A percentile compares a stretch with the other conserved stretches of the same genome.
phyloP scores from a whole-genome alignment of 1,140 invertebrate species.

The Brachionus paranguensis region DNA sequence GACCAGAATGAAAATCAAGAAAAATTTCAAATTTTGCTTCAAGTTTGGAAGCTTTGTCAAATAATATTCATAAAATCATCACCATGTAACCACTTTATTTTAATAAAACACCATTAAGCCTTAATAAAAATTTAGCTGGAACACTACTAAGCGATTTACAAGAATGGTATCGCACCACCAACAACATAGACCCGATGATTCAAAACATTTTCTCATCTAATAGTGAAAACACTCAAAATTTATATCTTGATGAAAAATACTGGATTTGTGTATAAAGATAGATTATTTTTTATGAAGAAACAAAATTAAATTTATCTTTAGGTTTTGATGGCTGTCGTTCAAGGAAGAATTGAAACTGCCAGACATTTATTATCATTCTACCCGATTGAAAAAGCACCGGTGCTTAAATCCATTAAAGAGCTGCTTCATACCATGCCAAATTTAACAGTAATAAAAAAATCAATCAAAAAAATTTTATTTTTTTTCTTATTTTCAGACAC shows the following conservation, averaged over 20 bases:
- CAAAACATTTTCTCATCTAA: not conserved
- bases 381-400: not conserved
- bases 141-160: not conserved
- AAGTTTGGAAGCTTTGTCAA: slow-evolving; percentile 29
- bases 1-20: not conserved
- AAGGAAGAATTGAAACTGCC: slow-evolving; percentile 31
- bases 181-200: slow-evolving; percentile 19
- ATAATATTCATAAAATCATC: slow-evolving; percentile 39
- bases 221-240: not conserved
- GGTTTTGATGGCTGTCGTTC: not conserved
- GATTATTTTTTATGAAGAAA: not conserved
- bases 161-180: slow-evolving; percentile 14
- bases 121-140: not conserved
- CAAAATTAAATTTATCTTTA: not conserved
- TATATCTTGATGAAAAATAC: not conserved
- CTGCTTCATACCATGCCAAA: not conserved
- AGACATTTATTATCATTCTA: slow-evolving; percentile 29
- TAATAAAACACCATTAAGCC: not conserved
- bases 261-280: not conserved
- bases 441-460: not conserved
- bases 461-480: not conserved
- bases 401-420: not conserved
- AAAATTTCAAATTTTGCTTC: not conserved
- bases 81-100: not conserved
- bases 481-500: not conserved